Conservation (phyloP, 2,888 invertebrate species). For the Trimorus sp. region DNA sequence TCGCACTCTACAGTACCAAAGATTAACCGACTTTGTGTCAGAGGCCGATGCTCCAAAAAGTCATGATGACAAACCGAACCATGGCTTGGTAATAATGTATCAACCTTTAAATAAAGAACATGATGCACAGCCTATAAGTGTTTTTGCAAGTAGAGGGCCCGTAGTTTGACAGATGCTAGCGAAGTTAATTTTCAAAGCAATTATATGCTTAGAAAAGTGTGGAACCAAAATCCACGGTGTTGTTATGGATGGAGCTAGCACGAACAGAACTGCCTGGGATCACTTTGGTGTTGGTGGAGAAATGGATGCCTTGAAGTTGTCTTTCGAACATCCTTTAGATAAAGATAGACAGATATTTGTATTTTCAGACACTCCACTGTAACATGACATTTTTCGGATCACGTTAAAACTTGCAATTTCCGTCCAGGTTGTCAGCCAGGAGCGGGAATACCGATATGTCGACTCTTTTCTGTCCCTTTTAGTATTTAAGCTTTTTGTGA, state of each 20-base stretch:
- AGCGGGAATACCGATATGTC: no score
- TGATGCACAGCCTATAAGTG: conserved; percentile 8
- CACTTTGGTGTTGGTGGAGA: background rate
- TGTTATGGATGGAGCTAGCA: conserved; percentile 13
- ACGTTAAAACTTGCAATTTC: no score
- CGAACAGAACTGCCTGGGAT: background rate
- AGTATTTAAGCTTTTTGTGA: no score
- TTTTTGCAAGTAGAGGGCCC: conserved; percentile 11
- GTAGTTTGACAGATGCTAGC: background rate
- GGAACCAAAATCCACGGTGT: conserved; percentile 2
- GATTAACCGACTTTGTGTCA: background rate
- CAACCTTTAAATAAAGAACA: conserved; percentile 9
- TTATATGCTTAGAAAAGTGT: background rate
- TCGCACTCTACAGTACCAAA: conserved; percentile 16
- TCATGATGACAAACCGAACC: background rate
- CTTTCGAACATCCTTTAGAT: conserved; percentile 4
- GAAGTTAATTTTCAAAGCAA: conserved; percentile 1
- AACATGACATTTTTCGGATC: no score
- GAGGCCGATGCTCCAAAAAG: background rate
- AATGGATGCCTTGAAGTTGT: background rate
- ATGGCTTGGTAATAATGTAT: conserved; percentile 13
- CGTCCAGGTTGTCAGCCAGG: no score
- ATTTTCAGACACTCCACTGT: conserved; percentile 11
- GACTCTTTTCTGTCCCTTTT: no score
- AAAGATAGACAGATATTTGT: background rate